Evolutionary conservation across 2,113 vertebrate species (phyloP), one percentile per base, ranked within the genome.

Genomic region (Bombycilla garrulus): DNA sequence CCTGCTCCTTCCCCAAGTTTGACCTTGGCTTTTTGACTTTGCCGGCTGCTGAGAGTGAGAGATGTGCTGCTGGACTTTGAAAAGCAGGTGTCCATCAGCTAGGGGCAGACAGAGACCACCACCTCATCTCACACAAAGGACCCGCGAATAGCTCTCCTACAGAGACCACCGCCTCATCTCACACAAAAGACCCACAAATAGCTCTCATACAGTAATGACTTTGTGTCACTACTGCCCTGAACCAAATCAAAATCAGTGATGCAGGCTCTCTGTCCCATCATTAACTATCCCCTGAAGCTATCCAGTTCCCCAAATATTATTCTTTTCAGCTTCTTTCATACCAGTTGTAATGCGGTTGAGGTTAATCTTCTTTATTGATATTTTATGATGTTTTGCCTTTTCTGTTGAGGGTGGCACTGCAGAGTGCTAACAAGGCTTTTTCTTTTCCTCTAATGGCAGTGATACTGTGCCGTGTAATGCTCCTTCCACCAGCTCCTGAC

Each of bases 221-320:
- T 92, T 61, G 70, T 91, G 73, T 95, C 80, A 62, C 62, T 88
- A 33, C 47, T 94, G 90, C 90, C 90, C 91, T 67, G 53, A 70
- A 80, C 84, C 96, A 95, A 94, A 95, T 97, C 96, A 95, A 97
- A 97, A 96, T 72, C 86, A 64, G 33, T 74, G 95, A 95, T 94
- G 91, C 90, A 86, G 81, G 53, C 88, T 72, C 58, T 92, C 81
- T 80, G 8, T 87, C 73, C 86, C 31, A 29, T 97, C 93, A 87
- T 91, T 76, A 94, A 76, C 61, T 53, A 51, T 88, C 91, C 71
- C 94, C 91, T 88, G 79, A 83, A 94, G 92, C 87, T 81, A 76
- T 94, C 70, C 73, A 36, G 61, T 82, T 87, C 64, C 87, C 72
- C 70, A 70, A 84, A 93, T 94, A 69, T 64, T 88, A 91, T 70